Conservation (phyloP, 2,888 invertebrate genomes). For the Zhengitettix transpicula region DNA sequence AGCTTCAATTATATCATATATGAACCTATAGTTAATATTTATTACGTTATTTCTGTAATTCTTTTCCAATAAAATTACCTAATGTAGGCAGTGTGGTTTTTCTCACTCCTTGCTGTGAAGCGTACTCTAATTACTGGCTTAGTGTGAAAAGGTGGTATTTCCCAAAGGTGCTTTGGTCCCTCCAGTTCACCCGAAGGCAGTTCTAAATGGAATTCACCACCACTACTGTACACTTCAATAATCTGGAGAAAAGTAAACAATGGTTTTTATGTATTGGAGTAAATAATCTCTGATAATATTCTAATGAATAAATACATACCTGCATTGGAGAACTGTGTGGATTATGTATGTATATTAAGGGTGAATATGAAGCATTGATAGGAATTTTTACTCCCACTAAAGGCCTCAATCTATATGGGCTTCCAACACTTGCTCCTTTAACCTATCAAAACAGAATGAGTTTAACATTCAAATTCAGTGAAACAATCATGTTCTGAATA, state of each 20-base stretch:
- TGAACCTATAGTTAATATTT: background rate
- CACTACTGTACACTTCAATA: conserved; percentile 70
- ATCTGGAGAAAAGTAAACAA: conserved; percentile 31
- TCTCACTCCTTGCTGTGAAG: conserved; percentile 57
- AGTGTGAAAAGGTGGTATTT: conserved; percentile 74
- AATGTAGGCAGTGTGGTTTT: conserved; percentile 73
- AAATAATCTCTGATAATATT: too few relatives aligned
- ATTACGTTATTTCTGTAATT: background rate
- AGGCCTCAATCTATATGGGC: conserved; percentile 82
- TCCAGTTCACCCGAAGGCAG: conserved; percentile 61
- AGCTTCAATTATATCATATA: background rate
- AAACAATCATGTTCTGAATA: conserved; percentile 2
- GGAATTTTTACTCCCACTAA: conserved; percentile 82
- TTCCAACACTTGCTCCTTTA: conserved; percentile 68
- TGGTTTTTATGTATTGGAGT: background rate
- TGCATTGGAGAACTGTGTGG: conserved; percentile 76
- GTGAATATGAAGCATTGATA: conserved; percentile 75
- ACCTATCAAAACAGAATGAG: conserved; percentile 33
- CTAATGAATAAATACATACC: conserved; percentile 30
- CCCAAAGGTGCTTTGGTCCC: conserved; percentile 72
- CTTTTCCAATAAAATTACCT: conserved; percentile 30
- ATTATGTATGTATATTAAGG: conserved; percentile 85
- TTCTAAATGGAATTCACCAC: conserved; percentile 77
- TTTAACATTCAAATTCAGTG: background rate
- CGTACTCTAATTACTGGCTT: conserved; percentile 76